Base-by-base conservation (phyloP, 1,140 invertebrate species). In the Notospermus geniculatus region DNA sequence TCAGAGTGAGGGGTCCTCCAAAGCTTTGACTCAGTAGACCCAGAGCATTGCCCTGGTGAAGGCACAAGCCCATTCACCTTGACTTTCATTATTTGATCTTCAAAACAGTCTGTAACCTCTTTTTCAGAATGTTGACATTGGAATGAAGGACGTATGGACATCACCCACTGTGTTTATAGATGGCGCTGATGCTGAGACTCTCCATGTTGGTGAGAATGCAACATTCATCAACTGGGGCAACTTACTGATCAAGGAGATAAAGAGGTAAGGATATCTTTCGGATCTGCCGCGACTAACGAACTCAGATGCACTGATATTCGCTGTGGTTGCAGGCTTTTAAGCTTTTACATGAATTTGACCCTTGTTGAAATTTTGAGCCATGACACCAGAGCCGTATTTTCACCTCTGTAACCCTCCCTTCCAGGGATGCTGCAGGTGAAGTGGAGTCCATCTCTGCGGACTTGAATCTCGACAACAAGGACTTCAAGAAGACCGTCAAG, bases 221-320 rank as follows among this genome's bases (percentile, higher is more conserved):
- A 99, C 97, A 0, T 98, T 99, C 70, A 96, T 99, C 59, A 97
- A 98, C 80, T 99, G 95, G 91, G 97, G 97, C 27, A 99, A 99
- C 84, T 74, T 99, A 23, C 83, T 88, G 64, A 95, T 99, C 65
- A 87, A 88, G 63, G 90, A 91, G 74, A 88, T 99, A 61, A 84
- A 89, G 63, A 89, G 84, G 46, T 50, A n/a, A 50, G 46, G n/a
- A n/a, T n/a, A n/a, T n/a, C n/a, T n/a, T n/a, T n/a, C n/a, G n/a
- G n/a, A n/a, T n/a, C n/a, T n/a, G n/a, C n/a, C n/a, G n/a, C n/a
- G n/a, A n/a, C n/a, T n/a, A n/a, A n/a, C n/a, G n/a, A n/a, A n/a
- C n/a, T n/a, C n/a, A n/a, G n/a, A n/a, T n/a, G n/a, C n/a, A n/a
- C n/a, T n/a, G n/a, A n/a, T n/a, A n/a, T n/a, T n/a, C n/a, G n/a